Base-by-base conservation (phyloP, 2,888 invertebrate genomes). In the Acheta domesticus region DNA sequence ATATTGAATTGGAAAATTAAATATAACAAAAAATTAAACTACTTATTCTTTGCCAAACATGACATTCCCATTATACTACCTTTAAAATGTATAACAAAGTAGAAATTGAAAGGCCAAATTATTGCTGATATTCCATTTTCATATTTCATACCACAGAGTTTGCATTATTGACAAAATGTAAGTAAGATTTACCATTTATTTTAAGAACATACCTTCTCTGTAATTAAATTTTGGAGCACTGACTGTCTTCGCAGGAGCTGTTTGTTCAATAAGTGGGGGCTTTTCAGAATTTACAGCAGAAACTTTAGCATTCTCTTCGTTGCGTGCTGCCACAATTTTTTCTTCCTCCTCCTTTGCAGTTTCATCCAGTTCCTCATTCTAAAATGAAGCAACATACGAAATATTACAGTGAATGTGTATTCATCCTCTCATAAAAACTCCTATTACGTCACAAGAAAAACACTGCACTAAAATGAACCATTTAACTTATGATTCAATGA, bases 241-340 rank as follows among this genome's bases (percentile, higher is more conserved):
- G 75, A 84, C 84, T 84, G 80, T 78, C 77, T 81, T 79, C 8
- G 76, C 73, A 19, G 75, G 48, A 74, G 80, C 49, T 36, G 78
- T 75, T 50, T 83, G 84, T 19, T 84, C 84, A 50, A 83, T 84
- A 75, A 83, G 82, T 2, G 81, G 80, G 11, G 80, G 82, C n/a
- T 82, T 82, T 75, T 83, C 83, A 20, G 84, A 79, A 23, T 81
- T 21, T n/a, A 49, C 80, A 36, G 82, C 84, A 49, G 86, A 85
- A 21, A 85, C 85, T 82, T 86, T 86, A 80, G 84, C 82, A 82
- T 85, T 87, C 82, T 88, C 88, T 81, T 87, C 87, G 82, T 88
- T 88, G 80, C 86, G 87, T 77, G 87, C 87, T 2, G 87, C 86
- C 11, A 88, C 87, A 77, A 87, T 81, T 83, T 87, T 87, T 75